A percentile compares a stretch with the other conserved stretches of the same genome.
These are phyloP conservation scores for Metellina segmentata DNA, from an alignment of 2,888 invertebrate species.

Conservation along the genomic window DNA sequence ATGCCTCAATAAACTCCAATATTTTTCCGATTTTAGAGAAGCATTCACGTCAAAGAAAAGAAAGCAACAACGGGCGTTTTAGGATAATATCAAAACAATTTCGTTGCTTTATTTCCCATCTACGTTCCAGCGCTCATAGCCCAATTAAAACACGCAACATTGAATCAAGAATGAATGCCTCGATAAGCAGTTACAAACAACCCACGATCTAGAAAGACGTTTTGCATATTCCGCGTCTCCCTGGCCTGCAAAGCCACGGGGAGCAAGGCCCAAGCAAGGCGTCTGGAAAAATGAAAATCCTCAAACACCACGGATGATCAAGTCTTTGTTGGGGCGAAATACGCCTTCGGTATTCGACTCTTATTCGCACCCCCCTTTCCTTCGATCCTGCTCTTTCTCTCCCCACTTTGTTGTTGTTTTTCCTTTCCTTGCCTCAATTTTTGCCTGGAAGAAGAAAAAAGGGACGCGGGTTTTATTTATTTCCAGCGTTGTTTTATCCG, in stretches of 20 bases:
- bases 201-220: slow-evolving; percentile 12
- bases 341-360: background rate
- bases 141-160: too few species aligned
- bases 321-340: slow-evolving; percentile 25
- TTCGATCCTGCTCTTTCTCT: slow-evolving; percentile 31
- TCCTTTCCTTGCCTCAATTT: slow-evolving; percentile 17
- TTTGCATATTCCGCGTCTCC: slow-evolving; percentile 16
- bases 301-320: slow-evolving; percentile 50
- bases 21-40: too few species aligned
- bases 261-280: slow-evolving; percentile 19
- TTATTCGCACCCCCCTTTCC: slow-evolving; percentile 4
- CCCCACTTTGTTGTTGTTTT: slow-evolving; percentile 31
- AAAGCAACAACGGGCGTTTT: too few species aligned
- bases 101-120: too few species aligned
- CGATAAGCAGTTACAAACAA: background rate
- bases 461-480: slow-evolving; percentile 26
- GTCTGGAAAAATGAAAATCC: slow-evolving; percentile 13
- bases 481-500: slow-evolving; percentile 47
- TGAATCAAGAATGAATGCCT: too few species aligned
- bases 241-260: slow-evolving; percentile 5
- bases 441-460: slow-evolving; percentile 7
- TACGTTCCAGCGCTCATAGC: too few species aligned
- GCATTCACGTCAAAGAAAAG: too few species aligned
- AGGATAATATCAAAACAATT: too few species aligned
- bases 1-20: too few species aligned